Evolutionary conservation across 2,113 vertebrate species (phyloP).

Genomic region (Notothenia coriiceps): DNA sequence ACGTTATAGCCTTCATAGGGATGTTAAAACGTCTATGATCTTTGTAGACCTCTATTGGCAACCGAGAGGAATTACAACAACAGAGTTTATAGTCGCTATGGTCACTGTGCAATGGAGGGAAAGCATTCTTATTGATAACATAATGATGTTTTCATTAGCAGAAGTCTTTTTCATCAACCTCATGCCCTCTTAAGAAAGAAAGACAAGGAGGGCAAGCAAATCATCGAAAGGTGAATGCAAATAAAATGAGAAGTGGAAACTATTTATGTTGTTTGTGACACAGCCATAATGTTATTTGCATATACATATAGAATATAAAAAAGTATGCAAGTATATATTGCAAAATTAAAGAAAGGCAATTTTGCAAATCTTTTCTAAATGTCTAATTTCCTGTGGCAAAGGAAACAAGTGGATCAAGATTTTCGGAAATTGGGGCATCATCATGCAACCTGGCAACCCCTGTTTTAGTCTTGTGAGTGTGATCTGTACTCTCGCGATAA

Average conservation of each 20-base stretch:
- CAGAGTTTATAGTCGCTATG: not conserved
- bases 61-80: constrained; percentile 24
- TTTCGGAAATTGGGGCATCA: not conserved
- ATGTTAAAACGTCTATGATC: not conserved
- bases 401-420: not conserved
- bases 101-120: not conserved
- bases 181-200: not conserved
- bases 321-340: not conserved
- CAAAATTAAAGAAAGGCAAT: not conserved
- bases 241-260: not conserved
- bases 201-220: not conserved
- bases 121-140: not conserved
- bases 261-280: no score
- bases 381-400: not conserved
- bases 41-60: constrained; percentile 56
- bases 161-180: no score
- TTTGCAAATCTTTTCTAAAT: not conserved
- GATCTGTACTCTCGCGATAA: constrained; percentile 75
- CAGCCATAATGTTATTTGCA: not conserved
- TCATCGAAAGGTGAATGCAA: not conserved
- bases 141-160: not conserved
- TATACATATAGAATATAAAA: not conserved
- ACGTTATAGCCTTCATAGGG: not conserved
- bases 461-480: not conserved
- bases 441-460: constrained; percentile 34